Evolutionary conservation across 2,113 vertebrate genomes (phyloP).

Genomic region (Ailuropoda melanoleuca): DNA sequence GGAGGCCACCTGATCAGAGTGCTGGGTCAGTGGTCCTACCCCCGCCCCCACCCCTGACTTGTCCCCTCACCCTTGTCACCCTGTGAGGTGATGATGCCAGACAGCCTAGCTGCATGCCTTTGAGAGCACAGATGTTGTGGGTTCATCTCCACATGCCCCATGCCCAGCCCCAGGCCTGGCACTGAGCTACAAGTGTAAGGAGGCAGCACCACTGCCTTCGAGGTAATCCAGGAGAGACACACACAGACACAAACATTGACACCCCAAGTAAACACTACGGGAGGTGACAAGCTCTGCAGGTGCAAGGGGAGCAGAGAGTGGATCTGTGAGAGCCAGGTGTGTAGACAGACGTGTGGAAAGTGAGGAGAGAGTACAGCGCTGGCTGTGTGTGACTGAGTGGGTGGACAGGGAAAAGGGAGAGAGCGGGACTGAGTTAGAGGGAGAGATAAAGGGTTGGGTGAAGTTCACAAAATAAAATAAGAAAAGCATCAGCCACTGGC

Average conservation of each 20-base stretch:
- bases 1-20: background rate
- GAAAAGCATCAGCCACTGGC: background rate
- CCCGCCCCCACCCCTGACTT: background rate
- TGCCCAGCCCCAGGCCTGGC: background rate
- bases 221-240: background rate
- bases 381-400: conserved; percentile 10
- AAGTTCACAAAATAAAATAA: background rate
- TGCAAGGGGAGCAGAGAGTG: background rate
- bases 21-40: background rate
- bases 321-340: background rate
- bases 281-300: background rate
- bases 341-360: background rate
- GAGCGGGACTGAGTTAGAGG: background rate
- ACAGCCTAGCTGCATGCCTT: background rate
- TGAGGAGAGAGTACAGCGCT: background rate
- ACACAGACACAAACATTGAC: background rate
- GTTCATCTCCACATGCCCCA: accelerated
- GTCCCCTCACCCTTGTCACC: background rate
- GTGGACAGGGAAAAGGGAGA: background rate
- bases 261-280: accelerated
- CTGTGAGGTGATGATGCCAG: accelerated
- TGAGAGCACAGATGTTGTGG: background rate
- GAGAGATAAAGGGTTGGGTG: background rate
- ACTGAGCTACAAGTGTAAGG: background rate
- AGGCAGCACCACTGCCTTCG: background rate